Percentiles rank a stretch among this genome's conserved stretches.
phyloP scores from a whole-genome alignment of 2,113 vertebrate species.

The Nibea coibor region DNA sequence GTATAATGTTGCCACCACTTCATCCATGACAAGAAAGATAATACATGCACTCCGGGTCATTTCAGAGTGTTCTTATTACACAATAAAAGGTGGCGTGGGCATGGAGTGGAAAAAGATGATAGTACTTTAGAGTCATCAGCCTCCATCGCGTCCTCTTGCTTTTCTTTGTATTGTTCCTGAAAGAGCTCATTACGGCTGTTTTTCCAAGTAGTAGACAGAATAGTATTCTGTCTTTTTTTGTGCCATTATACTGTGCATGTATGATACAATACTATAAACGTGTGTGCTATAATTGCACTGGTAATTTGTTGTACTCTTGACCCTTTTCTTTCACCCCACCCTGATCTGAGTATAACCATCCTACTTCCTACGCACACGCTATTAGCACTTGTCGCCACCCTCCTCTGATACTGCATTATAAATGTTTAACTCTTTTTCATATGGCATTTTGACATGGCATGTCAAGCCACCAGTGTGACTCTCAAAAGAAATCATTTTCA shows the following conservation, averaged over 20 bases:
- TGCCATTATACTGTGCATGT: background rate
- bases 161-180: background rate
- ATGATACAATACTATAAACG: background rate
- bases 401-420: background rate
- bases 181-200: background rate
- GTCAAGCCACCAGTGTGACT: too few species aligned
- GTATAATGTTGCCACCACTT: background rate
- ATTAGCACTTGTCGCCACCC: background rate
- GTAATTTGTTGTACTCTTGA: background rate
- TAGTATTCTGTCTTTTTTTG: background rate
- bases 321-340: background rate
- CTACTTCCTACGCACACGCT: too few species aligned
- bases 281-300: background rate
- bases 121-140: background rate
- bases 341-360: background rate
- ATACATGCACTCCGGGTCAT: background rate
- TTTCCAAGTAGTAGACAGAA: background rate
- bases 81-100: background rate
- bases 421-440: background rate
- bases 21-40: background rate
- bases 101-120: background rate
- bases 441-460: background rate
- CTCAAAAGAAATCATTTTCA: background rate
- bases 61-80: background rate
- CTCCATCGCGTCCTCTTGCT: background rate